Evolutionary conservation across 2,797 vertebrate species (phyloP), one percentile per base, ranked within the genome.

Genomic region (Xiphorhynchus erythropygius): DNA sequence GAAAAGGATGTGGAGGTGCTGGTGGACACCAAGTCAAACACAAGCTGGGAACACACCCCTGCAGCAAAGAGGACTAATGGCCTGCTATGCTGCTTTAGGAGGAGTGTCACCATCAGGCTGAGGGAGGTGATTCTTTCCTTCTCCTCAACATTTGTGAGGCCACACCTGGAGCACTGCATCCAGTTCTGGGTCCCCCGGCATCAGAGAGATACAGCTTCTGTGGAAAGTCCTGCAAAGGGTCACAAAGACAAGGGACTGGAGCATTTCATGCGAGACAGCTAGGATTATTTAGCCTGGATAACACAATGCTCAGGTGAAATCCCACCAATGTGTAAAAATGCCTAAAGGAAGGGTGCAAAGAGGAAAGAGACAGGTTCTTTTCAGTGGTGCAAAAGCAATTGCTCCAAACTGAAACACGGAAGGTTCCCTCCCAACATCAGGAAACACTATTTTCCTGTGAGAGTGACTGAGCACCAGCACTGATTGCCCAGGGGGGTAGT

Each of bases 31-130:
- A 4, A 59, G 56, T 0, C 25, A 35, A 75, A 35, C 59, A 39
- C 32, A 23, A 63, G 33, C 10, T 35, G 50, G 49, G 18, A 74
- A 12, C 0, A 0, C 2, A 12, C 9, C 37, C 47, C 22, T 28
- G 33, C 19, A 65, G 76, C n/a, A 33, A 39, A 24, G 16, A 28
- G 33, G 21, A 9, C 13, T 24, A 33, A 10, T 3, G 21, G 28
- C 76, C 46, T 4, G 10, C 7, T 74, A 25, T 11, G 24, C 7
- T 15, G 46, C 14, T 9, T 18, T 10, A 44, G 50, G 35, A 68
- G 13, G 21, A 59, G n/a, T 10, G 28, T 17, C 17, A 17, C 37
- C n/a, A 87, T 32, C n/a, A 30, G 37, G 41, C 1, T 33, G 19
- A 17, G 9, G 15, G n/a, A 46, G 25, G 25, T 23, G 5, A 56